Evolutionary conservation across 1,140 invertebrate genomes (phyloP).

Genomic region (Drosophila leontia): DNA sequence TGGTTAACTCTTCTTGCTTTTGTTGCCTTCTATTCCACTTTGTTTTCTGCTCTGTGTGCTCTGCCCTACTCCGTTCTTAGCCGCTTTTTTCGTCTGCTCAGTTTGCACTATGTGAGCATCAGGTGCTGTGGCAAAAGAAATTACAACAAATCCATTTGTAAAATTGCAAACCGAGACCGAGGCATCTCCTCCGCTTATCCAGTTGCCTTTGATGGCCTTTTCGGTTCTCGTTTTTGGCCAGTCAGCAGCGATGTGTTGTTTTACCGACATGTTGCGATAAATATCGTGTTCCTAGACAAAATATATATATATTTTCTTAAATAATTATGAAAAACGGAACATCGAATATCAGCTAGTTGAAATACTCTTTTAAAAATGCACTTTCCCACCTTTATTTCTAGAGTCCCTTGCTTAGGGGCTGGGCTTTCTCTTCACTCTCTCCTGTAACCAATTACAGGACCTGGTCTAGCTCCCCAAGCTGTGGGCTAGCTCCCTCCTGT

Average conservation of each 20-base stretch:
- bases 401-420: conserved; percentile 10
- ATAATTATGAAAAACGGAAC: neutral
- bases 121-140: conserved; percentile 81
- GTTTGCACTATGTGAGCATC: conserved; percentile 72
- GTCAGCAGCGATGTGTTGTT: conserved; percentile 12
- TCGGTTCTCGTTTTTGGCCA: conserved; percentile 29
- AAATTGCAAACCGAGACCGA: conserved; percentile 80
- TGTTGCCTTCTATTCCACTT: conserved; percentile 68
- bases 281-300: neutral
- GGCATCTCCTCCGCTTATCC: conserved; percentile 59
- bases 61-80: conserved; percentile 13
- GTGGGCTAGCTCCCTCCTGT: conserved; percentile 43
- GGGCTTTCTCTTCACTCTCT: conserved; percentile 22
- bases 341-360: neutral
- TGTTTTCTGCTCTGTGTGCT: conserved; percentile 54
- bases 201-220: conserved; percentile 69
- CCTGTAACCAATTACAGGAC: conserved; percentile 68
- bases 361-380: neutral
- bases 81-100: conserved; percentile 41
- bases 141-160: conserved; percentile 83
- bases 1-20: conserved; percentile 32
- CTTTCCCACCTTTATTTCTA: neutral
- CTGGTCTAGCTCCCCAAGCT: neutral
- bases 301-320: neutral
- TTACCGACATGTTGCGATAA: conserved; percentile 9